Percentiles rank a stretch among this genome's conserved stretches.
Conservation (phyloP, 2,797 vertebrate genomes). For the Cheirogaleus major region DNA sequence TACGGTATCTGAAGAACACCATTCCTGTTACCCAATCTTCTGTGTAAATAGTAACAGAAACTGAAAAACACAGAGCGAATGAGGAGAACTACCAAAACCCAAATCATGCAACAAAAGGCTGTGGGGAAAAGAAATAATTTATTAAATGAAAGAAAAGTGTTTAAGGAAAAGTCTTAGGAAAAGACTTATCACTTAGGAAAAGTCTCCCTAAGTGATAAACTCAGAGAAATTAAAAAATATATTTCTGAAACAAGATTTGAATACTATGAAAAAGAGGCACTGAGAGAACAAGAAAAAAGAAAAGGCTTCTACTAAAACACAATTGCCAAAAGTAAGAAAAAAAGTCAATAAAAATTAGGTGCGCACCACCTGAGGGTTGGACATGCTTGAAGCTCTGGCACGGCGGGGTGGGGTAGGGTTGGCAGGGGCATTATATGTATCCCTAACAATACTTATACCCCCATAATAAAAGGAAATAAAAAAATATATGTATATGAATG, state of each 20-base stretch:
- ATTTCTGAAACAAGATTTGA: conserved; percentile 9
- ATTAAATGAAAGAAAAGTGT: background rate
- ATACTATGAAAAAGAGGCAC: background rate
- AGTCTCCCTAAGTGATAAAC: background rate
- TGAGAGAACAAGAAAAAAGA: background rate
- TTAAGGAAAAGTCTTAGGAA: background rate
- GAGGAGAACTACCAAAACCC: background rate
- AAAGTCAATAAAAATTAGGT: background rate
- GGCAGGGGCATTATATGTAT: no score
- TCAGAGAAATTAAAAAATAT: conserved; percentile 4
- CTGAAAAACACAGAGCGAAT: background rate
- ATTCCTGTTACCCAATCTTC: background rate
- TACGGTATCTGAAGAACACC: background rate
- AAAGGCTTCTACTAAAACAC: background rate
- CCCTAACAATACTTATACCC: no score
- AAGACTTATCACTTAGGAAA: background rate
- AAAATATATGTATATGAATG: background rate
- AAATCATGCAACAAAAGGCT: background rate
- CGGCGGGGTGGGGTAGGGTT: no score
- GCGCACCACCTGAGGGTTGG: no score
- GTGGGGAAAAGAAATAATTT: background rate
- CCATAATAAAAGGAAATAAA: no score
- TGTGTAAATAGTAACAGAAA: background rate
- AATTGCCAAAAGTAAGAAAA: background rate
- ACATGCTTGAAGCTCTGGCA: no score